Base-by-base conservation (phyloP, 2,113 vertebrate genomes). In the Cairina moschata region DNA sequence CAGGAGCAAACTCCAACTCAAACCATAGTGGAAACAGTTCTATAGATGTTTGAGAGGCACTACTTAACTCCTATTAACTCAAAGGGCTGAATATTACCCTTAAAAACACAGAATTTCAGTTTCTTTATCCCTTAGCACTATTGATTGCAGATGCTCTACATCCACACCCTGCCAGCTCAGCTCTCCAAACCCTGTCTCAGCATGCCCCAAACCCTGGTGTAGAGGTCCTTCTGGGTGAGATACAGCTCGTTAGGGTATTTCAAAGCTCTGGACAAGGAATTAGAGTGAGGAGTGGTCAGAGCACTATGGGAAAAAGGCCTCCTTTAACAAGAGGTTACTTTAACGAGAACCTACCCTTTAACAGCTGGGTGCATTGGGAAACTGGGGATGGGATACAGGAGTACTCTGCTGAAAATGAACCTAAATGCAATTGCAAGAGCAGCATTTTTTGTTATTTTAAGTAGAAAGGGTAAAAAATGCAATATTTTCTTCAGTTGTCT, bases 401-500 rank as follows among this genome's bases (percentile, higher is more conserved):
- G 52, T 3, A 48, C 8, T 8, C 31, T 40, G 31, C 75, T 77
- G 40, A 63, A 83, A 83, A 74, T 28, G 25, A 67, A 67, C 36
- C 10, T 42, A 32, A 86, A 66, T 8, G 17, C 9, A 77, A 86
- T 38, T 81, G 75, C 60, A 91, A 91, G 42, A 82, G 26, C 74
- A 93, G 66, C 28, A 32, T 46, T 66, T 58, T 56, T 72, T 54
- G 52, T 68, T 89, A 65, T 88, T 82, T 91, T 83, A 91, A 91
- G 66, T 34, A 93, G 74, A 94, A 91, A 95, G 68, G 87, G 74
- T 92, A 91, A 94, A 94, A 90, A 78, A 91, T 83, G 79, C 89
- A 96, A 11, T 90, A 88, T 93, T 96, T 96, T 93, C 82, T 94
- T 81, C 75, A 76, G 76, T n/a, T 92, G 71, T 94, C n/a, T n/a